Base-by-base conservation (phyloP, 2,113 vertebrate genomes). In the Gopherus flavomarginatus region DNA sequence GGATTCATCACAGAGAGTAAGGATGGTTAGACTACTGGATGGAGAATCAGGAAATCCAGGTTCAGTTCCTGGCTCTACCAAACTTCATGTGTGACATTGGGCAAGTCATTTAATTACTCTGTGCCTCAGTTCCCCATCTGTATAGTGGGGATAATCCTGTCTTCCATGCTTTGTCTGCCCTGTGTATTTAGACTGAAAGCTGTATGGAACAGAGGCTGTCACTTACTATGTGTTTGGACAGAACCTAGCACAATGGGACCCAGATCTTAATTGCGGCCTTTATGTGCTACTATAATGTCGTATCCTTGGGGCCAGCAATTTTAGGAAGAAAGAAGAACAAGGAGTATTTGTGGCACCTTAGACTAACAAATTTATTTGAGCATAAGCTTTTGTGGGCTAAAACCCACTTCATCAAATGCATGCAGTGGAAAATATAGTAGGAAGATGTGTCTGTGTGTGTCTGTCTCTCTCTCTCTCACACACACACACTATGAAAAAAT, bases 1-100 rank as follows among this genome's bases (percentile, higher is more conserved):
- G 94, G 88, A 44, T 50, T 42, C 14, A 6, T 86, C 83, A 80
- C 11, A 53, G 83, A 72, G 88, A 94, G 88, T 19, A 92, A 93
- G 94, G 88, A 93, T 92, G 90, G 91, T 81, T 81, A 42, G 89
- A 6, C 90, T 72, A 5, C 1, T 3, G 44, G 83, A 72, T 44
- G 57, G 89, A 29, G 52, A 85, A 77, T 75, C 77, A 82, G 31
- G 62, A 65, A 65, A 65, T 65, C 31, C 31, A 65, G 72, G 88
- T 75, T 42, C 38, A 42, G 22, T 75, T 75, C 38, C 24, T 42
- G 38, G 22, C 75, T 77, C 22, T 77, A 94, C 89, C 85, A 17
- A 86, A 38, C 42, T 8, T 77, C 75, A 47, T 77, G 42, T 26
- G 38, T 11, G 49, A 62, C 89, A 21, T 89, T 56, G 88, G 93